Evolutionary conservation across 2,888 invertebrate genomes (phyloP), one percentile per base, ranked within the genome.

Genomic region (Diaprepes abbreviatus): DNA sequence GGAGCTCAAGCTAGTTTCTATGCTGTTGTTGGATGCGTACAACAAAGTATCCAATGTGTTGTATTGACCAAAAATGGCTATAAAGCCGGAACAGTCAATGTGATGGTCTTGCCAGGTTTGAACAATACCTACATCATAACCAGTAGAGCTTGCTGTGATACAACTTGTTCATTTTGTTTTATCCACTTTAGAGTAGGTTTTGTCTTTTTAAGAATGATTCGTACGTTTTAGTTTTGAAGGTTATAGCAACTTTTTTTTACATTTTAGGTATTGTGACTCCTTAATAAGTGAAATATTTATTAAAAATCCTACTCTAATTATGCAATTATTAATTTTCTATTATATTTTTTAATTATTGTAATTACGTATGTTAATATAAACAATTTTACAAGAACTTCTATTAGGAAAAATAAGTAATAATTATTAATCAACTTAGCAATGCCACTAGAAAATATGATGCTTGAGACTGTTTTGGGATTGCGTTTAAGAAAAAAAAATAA

Each of bases 1-100:
- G 78, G 77, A 14, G 77, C 72, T 33, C 69, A 71, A 54, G 67
- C 68, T 16, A 71, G 76, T 7, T 85, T 83, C 81, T 75, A 74
- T 71, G 78, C 82, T 65, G 80, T 81, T 62, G 82, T 84, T 54
- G 81, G 81, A 68, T 78, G 78, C 72, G 72, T 66, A 36, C 64
- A 68, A 36, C 74, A 76, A 69, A 75, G 65, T 17, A 69, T 77
- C 28, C 72, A 73, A 63, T 78, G 78, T 63, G 59, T 74, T 43
- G 73, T 77, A 31, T 33, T 73, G 35, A 74, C 71, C 66, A 74
- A 69, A 57, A 52, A 73, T 5, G 62, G 71, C 50, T 31, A 33
- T 14, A 70, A 71, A 65, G 70, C 76, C 21, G 76, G 77, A 55
- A 58, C 59, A 66, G 75, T 74, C 55, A 72, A 66, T 63, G 76